A percentile compares a stretch with the other conserved stretches of the same genome.
Conservation (phyloP, 2,888 invertebrate species). For the Melanostoma scalare region DNA sequence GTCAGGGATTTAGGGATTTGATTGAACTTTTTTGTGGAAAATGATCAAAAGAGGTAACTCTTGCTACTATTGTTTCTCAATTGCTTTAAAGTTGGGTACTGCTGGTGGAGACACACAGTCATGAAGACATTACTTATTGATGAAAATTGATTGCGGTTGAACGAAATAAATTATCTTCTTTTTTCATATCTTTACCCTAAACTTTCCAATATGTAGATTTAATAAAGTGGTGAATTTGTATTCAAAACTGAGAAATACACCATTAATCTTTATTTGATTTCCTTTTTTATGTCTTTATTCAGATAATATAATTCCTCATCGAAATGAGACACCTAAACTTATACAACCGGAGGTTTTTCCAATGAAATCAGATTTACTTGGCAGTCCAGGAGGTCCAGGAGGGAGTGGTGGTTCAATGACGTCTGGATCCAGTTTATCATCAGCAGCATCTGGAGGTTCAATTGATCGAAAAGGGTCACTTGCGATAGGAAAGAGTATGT, state of each 20-base stretch:
- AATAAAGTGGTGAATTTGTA: constrained; percentile 17
- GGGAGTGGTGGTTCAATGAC: constrained; percentile 73
- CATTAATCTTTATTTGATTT: constrained; percentile 65
- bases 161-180: constrained; percentile 29
- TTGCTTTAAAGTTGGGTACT: constrained; percentile 6
- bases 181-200: not conserved
- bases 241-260: constrained; percentile 56
- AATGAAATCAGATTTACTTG: constrained; percentile 80
- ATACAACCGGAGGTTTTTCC: constrained; percentile 80
- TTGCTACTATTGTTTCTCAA: constrained; percentile 37
- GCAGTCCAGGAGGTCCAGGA: constrained; percentile 74
- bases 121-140: constrained; percentile 56
- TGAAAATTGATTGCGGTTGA: constrained; percentile 70
- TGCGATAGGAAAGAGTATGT: constrained; percentile 82
- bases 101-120: constrained; percentile 8
- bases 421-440: constrained; percentile 74
- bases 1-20: constrained; percentile 47
- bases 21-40: not conserved
- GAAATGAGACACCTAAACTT: constrained; percentile 80
- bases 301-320: constrained; percentile 80
- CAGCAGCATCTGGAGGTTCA: constrained; percentile 75
- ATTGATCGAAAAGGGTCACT: constrained; percentile 80
- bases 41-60: constrained; percentile 7
- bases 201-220: constrained; percentile 38
- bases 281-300: constrained; percentile 21